Evolutionary conservation across 2,797 vertebrate genomes (phyloP).

Genomic region (Lepilemur septentrionalis): DNA sequence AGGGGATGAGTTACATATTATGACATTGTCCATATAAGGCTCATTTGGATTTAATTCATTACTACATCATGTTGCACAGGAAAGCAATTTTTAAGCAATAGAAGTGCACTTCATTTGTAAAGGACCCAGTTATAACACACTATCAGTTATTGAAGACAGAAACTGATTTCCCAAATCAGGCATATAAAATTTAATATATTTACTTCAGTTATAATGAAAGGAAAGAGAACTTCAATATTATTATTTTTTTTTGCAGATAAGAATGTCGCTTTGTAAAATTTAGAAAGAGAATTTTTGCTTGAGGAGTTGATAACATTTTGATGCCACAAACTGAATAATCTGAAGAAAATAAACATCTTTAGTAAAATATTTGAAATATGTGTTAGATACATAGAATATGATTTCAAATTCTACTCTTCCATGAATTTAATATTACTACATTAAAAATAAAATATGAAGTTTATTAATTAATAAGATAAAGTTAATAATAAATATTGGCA

Average conservation of each 20-base stretch:
- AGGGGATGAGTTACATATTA: conserved; percentile 79
- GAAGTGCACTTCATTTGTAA: conserved; percentile 73
- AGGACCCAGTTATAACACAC: conserved; percentile 40
- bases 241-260: not conserved
- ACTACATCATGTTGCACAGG: conserved; percentile 74
- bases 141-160: conserved; percentile 67
- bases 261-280: conserved; percentile 47
- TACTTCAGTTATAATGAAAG: conserved; percentile 64
- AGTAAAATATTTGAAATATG: conserved; percentile 13
- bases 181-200: conserved; percentile 71
- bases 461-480: not conserved
- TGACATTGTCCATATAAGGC: conserved; percentile 68
- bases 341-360: conserved; percentile 16
- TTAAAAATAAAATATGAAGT: not conserved
- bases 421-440: not conserved
- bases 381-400: not conserved
- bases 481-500: not conserved
- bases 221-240: conserved; percentile 17
- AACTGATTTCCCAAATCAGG: conserved; percentile 80
- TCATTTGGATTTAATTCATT: conserved; percentile 83
- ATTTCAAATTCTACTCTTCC: not conserved
- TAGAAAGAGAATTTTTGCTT: conserved; percentile 13
- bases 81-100: conserved; percentile 79
- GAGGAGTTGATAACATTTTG: conserved; percentile 25
- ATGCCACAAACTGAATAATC: not conserved